A percentile compares a stretch with the other conserved stretches of the same genome.
phyloP scores from a whole-genome alignment of 1,140 invertebrate genomes.

The Antheraea pernyi region DNA sequence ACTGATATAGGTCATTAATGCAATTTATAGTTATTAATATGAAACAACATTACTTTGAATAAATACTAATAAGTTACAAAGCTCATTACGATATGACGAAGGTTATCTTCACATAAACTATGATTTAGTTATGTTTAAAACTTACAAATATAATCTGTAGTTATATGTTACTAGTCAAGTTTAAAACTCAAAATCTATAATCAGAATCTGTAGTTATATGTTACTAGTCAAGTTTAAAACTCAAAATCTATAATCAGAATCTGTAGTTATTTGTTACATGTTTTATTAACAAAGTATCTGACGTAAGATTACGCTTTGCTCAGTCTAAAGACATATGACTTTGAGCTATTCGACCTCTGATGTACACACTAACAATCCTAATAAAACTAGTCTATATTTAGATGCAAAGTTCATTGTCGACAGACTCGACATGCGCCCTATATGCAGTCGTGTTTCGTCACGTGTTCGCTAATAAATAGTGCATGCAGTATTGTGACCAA shows the following conservation, averaged over 20 bases:
- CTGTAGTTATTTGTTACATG: background rate
- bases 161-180: background rate
- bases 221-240: too few species aligned
- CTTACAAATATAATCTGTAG: background rate
- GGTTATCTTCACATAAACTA: too few species aligned
- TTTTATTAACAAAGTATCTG: background rate
- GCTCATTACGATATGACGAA: too few species aligned
- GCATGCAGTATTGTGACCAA: background rate
- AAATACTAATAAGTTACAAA: too few species aligned
- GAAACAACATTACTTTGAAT: too few species aligned
- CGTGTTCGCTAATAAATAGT: background rate
- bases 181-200: too few species aligned
- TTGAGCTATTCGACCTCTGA: background rate
- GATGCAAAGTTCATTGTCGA: background rate
- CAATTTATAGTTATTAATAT: too few species aligned
- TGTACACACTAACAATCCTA: background rate
- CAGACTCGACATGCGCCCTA: background rate
- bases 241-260: too few species aligned
- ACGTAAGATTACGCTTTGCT: background rate
- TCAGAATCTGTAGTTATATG: too few species aligned
- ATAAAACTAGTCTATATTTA: conserved; percentile 4
- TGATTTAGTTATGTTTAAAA: too few species aligned
- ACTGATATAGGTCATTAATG: too few species aligned
- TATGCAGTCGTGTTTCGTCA: too few species aligned
- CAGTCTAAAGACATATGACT: background rate